A percentile compares a stretch with the other conserved stretches of the same genome.
These are phyloP conservation scores for Pedetes capensis DNA, from an alignment of 2,113 vertebrate genomes.

Conservation along the genomic window DNA sequence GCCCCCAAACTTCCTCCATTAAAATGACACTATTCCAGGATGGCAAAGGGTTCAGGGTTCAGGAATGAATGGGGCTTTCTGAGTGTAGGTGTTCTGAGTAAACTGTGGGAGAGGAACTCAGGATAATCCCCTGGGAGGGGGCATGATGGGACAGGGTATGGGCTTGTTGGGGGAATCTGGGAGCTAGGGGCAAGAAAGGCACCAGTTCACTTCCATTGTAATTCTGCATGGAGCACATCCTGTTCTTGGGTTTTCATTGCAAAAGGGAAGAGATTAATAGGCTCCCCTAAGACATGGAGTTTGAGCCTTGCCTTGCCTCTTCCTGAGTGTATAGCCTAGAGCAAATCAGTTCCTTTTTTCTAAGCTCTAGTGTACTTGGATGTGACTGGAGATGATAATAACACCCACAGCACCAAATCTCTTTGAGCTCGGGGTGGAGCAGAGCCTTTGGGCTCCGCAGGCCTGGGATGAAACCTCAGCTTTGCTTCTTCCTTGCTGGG, in stretches of 20 bases:
- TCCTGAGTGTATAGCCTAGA: background rate
- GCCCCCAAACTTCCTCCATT: background rate
- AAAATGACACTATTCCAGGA: background rate
- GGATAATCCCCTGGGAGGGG: background rate
- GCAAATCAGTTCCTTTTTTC: constrained; percentile 23
- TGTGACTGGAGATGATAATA: background rate
- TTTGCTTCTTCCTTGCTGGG: background rate
- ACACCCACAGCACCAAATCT: background rate
- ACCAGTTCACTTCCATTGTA: background rate
- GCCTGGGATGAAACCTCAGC: background rate
- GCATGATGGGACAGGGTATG: background rate
- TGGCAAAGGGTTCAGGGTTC: background rate
- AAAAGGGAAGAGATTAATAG: background rate
- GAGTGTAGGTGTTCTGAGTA: background rate
- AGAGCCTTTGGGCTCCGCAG: background rate
- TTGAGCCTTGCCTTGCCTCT: constrained; percentile 19
- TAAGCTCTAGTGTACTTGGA: background rate
- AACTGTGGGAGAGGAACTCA: background rate
- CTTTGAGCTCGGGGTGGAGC: background rate
- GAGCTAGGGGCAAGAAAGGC: background rate
- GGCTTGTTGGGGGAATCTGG: too few species aligned
- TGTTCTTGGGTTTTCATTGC: constrained; percentile 16
- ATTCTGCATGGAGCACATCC: background rate
- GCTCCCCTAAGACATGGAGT: background rate
- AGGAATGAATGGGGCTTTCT: background rate